Percentiles rank a stretch among this genome's conserved stretches.
These are phyloP conservation scores for Peromyscus aztecus DNA, from an alignment of 2,797 vertebrate species.

Conservation along the genomic window DNA sequence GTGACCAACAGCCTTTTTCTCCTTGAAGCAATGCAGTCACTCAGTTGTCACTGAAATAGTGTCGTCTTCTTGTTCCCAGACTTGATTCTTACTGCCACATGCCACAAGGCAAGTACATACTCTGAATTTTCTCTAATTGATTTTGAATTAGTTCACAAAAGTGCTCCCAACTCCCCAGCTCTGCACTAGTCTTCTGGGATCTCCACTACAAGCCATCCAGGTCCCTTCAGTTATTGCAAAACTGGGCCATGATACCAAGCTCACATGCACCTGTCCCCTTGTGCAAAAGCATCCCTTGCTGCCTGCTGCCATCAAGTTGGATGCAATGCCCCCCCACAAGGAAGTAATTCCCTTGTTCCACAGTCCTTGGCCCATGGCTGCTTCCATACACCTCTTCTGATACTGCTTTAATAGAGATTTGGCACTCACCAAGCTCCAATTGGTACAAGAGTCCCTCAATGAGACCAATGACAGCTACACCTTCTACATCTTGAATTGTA, in stretches of 20 bases:
- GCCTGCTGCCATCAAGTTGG: background rate
- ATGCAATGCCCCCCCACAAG: background rate
- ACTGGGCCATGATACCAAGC: background rate
- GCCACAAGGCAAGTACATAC: background rate
- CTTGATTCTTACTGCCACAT: background rate
- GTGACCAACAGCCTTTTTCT: background rate
- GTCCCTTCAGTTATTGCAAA: background rate
- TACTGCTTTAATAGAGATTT: rapidly evolving
- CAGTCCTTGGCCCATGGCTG: background rate
- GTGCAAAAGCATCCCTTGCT: background rate
- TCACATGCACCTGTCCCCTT: background rate
- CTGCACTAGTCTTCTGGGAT: background rate
- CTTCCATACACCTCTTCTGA: rapidly evolving
- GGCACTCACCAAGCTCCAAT: background rate
- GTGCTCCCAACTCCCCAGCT: background rate
- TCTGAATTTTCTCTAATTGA: background rate
- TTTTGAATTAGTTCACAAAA: background rate
- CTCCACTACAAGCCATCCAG: background rate
- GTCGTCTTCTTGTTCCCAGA: background rate
- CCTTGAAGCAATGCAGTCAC: background rate
- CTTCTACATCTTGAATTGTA: background rate
- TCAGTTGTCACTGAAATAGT: background rate
- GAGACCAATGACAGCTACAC: background rate
- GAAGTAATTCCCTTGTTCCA: background rate
- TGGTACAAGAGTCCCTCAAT: background rate